A percentile compares a stretch with the other conserved stretches of the same genome.
phyloP scores from a whole-genome alignment of 2,797 vertebrate species.

The Urocyon cinereoargenteus region DNA sequence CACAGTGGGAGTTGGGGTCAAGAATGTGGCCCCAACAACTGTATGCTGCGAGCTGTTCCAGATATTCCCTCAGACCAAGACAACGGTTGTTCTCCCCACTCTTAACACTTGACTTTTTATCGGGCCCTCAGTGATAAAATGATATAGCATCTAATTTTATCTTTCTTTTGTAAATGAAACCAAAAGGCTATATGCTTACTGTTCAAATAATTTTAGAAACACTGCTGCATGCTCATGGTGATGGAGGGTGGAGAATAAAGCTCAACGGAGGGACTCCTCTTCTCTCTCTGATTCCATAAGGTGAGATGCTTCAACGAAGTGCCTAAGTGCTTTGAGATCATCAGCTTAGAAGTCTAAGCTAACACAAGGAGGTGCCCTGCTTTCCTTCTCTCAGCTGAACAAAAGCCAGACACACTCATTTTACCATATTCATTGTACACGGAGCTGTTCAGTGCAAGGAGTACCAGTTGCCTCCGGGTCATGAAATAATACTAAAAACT shows the following conservation, averaged over 20 bases:
- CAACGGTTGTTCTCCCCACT: neutral
- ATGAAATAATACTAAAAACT: slow-evolving; percentile 97
- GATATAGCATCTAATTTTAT: neutral
- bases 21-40: neutral
- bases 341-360: neutral
- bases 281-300: neutral
- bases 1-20: neutral
- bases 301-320: neutral
- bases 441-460: slow-evolving; percentile 90
- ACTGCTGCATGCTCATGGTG: neutral
- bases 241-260: neutral
- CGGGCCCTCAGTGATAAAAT: neutral
- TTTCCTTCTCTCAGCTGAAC: slow-evolving; percentile 22
- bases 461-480: slow-evolving; percentile 90
- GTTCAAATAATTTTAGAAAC: slow-evolving; percentile 6
- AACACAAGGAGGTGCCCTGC: neutral
- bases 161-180: slow-evolving; percentile 24
- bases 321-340: neutral
- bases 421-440: slow-evolving; percentile 88
- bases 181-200: neutral
- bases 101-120: neutral
- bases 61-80: neutral
- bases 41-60: neutral
- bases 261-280: neutral
- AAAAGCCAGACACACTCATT: slow-evolving; percentile 74